A percentile compares a stretch with the other conserved stretches of the same genome.
Conservation (phyloP, 2,888 invertebrate species). For the Neuroscelio doddi region DNA sequence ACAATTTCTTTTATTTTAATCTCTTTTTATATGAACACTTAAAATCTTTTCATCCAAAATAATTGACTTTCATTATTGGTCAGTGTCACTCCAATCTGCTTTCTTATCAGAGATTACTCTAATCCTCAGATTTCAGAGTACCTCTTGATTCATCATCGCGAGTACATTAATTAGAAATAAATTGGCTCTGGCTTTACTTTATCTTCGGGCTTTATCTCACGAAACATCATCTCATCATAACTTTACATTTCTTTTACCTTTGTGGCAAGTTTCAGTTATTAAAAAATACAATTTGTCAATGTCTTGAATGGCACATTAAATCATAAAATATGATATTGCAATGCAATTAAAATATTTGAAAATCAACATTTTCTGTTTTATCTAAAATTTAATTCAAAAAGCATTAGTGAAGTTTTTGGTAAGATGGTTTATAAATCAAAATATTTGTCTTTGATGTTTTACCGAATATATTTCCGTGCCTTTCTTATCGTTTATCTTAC, state of each 20-base stretch:
- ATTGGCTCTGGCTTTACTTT: conserved; percentile 28
- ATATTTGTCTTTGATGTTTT: conserved; percentile 43
- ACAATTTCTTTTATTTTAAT: neutral
- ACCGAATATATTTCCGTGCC: conserved; percentile 44
- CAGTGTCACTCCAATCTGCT: conserved; percentile 14
- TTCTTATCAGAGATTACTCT: conserved; percentile 27
- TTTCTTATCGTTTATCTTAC: conserved; percentile 34
- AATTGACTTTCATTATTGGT: conserved; percentile 35
- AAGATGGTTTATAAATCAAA: conserved; percentile 38
- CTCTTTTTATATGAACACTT: too few species aligned
- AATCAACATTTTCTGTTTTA: too few species aligned
- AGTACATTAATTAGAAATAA: conserved; percentile 36
- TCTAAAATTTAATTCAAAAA: conserved; percentile 42
- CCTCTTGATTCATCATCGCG: conserved; percentile 22
- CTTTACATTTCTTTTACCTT: too few species aligned
- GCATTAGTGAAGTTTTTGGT: conserved; percentile 41
- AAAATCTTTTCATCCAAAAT: conserved; percentile 12
- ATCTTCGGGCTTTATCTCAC: conserved; percentile 19
- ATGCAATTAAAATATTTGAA: too few species aligned
- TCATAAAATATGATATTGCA: too few species aligned
- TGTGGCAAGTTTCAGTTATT: too few species aligned
- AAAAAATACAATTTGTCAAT: too few species aligned
- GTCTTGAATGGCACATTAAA: too few species aligned
- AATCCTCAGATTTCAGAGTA: conserved; percentile 19
- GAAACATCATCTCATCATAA: too few species aligned